These are phyloP conservation scores for Aplodontia rufa DNA, from an alignment of 2,113 vertebrate species.

Conservation along the genomic window DNA sequence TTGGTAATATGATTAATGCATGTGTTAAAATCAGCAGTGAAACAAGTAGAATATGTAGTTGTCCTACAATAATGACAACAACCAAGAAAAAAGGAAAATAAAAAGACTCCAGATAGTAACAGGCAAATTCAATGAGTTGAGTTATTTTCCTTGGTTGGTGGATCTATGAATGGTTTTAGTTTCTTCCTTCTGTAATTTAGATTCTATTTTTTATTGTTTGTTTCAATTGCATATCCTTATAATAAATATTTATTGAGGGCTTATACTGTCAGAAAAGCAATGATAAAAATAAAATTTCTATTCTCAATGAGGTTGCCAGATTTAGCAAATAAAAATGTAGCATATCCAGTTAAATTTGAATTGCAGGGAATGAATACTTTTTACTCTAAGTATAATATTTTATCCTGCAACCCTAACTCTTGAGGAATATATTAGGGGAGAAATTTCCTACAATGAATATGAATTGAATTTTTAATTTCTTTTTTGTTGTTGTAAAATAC, in stretches of 20 bases:
- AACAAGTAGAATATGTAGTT: neutral
- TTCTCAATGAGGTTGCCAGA: neutral
- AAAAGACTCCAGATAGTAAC: neutral
- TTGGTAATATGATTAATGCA: neutral
- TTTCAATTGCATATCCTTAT: neutral
- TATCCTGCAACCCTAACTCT: neutral
- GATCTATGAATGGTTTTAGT: neutral
- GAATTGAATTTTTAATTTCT: constrained; percentile 26
- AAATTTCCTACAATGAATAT: neutral
- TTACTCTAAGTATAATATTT: neutral
- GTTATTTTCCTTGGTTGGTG: neutral
- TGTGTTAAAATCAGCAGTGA: neutral
- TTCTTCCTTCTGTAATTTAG: neutral
- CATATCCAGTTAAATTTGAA: neutral
- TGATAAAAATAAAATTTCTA: neutral
- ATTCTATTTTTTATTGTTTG: neutral
- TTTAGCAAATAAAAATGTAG: neutral
- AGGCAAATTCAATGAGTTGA: neutral
- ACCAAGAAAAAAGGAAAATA: neutral
- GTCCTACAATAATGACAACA: neutral
- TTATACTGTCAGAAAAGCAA: neutral
- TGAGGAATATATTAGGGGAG: neutral
- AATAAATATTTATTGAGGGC: neutral
- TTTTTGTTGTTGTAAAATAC: neutral
- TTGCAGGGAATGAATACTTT: constrained; percentile 26